phyloP scores from a whole-genome alignment of 1,140 invertebrate genomes.

The Drepana arcuata region DNA sequence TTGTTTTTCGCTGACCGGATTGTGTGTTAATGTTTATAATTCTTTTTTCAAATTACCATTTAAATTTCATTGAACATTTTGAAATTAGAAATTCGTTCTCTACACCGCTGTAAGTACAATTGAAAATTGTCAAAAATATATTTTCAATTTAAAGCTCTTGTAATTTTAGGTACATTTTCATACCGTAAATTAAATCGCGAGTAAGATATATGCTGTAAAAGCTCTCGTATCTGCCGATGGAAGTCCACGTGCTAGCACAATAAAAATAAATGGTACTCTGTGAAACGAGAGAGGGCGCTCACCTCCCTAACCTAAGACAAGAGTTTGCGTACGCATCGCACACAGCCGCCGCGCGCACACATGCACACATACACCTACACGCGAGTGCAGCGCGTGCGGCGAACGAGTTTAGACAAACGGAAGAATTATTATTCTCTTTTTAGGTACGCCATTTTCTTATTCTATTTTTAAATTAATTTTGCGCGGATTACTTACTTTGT shows the following conservation, averaged over 20 bases:
- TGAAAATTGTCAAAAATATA: too few species aligned
- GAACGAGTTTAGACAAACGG: conserved; percentile 68
- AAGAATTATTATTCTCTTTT: conserved; percentile 70
- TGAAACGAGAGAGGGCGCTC: conserved; percentile 61
- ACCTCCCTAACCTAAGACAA: conserved; percentile 72
- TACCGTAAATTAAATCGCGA: too few species aligned
- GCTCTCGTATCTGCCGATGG: conserved; percentile 25
- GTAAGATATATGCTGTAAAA: too few species aligned
- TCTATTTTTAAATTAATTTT: too few species aligned
- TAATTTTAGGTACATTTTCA: too few species aligned
- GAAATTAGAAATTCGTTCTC: too few species aligned
- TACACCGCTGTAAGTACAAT: too few species aligned
- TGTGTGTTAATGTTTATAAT: conserved; percentile 23
- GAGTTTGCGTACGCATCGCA: conserved; percentile 56
- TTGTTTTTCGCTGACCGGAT: conserved; percentile 18
- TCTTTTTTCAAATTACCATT: not conserved
- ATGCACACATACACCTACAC: conserved; percentile 31
- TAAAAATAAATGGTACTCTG: conserved; percentile 67
- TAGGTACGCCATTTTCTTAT: conserved; percentile 42
- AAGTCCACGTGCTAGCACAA: conserved; percentile 61
- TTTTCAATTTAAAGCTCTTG: too few species aligned
- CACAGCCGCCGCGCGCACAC: conserved; percentile 28
- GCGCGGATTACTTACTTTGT: too few species aligned
- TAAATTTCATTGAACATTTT: not conserved
- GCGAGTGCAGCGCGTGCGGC: conserved; percentile 45